These are phyloP conservation scores for Chanos chanos DNA, from an alignment of 2,797 vertebrate genomes.

Conservation along the genomic window DNA sequence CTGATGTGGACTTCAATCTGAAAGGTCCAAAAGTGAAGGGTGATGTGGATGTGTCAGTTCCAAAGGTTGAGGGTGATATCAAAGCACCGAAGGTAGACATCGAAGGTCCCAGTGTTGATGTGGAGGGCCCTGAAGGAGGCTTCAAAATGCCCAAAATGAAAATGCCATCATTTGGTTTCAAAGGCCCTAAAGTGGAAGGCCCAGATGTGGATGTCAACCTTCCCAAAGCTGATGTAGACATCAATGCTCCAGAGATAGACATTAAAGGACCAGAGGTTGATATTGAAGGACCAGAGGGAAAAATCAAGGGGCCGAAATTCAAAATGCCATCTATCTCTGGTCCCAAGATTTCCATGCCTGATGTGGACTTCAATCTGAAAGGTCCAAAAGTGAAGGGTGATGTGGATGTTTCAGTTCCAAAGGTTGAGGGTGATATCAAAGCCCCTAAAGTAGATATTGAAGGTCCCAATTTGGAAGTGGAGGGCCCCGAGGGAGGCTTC, in stretches of 20 bases:
- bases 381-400: constrained; percentile 9
- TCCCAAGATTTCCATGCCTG: neutral
- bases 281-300: neutral
- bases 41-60: neutral
- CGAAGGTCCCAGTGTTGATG: neutral
- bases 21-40: neutral
- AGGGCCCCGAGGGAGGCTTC: neutral
- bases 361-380: constrained; percentile 17
- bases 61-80: neutral
- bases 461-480: neutral
- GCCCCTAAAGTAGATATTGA: neutral
- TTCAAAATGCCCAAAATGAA: neutral
- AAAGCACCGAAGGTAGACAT: neutral
- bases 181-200: no score
- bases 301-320: neutral
- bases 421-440: neutral
- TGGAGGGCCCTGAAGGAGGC: neutral
- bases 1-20: constrained; percentile 2
- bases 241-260: neutral
- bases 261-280: neutral
- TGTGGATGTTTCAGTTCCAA: neutral
- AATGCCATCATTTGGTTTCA: no score
- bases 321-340: neutral
- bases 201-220: no score
- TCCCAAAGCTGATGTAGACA: neutral